phyloP scores from a whole-genome alignment of 2,888 invertebrate species.

The Conops quadrifasciatus region DNA sequence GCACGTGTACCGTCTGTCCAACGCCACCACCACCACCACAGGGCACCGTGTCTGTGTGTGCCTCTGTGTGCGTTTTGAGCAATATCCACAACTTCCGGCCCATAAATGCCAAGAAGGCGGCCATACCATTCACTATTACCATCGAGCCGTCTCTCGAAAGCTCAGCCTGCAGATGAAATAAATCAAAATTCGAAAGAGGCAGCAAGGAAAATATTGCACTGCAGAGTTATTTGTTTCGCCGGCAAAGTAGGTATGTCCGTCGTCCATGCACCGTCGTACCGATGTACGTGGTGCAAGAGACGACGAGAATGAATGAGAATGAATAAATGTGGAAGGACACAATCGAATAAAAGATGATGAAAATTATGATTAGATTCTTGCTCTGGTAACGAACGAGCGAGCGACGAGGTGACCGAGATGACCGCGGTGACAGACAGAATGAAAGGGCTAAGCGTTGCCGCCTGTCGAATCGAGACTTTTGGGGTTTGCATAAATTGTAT shows the following conservation, averaged over 20 bases:
- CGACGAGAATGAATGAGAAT: too few species aligned
- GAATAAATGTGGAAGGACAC: too few species aligned
- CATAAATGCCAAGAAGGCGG: slow-evolving; percentile 19
- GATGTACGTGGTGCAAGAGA: too few species aligned
- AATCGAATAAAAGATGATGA: slow-evolving; percentile 3
- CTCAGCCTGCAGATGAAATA: slow-evolving; percentile 30
- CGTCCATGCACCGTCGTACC: neutral
- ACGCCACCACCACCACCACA: neutral
- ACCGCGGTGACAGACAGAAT: neutral
- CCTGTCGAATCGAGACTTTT: neutral
- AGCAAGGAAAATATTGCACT: neutral
- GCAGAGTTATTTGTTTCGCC: slow-evolving; percentile 6
- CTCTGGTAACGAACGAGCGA: neutral
- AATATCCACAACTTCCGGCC: slow-evolving; percentile 5
- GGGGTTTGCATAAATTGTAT: neutral
- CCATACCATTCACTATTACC: too few species aligned
- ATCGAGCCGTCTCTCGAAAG: neutral
- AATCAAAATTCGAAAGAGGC: slow-evolving; percentile 24
- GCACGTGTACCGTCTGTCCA: neutral
- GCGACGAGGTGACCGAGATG: neutral
- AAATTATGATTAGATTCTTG: slow-evolving; percentile 17
- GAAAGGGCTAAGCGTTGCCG: neutral
- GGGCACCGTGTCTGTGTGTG: neutral
- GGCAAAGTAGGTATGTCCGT: neutral
- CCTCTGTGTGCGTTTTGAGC: neutral